These are phyloP conservation scores for Diaphora mendica DNA, from an alignment of 2,888 invertebrate genomes.

Conservation along the genomic window DNA sequence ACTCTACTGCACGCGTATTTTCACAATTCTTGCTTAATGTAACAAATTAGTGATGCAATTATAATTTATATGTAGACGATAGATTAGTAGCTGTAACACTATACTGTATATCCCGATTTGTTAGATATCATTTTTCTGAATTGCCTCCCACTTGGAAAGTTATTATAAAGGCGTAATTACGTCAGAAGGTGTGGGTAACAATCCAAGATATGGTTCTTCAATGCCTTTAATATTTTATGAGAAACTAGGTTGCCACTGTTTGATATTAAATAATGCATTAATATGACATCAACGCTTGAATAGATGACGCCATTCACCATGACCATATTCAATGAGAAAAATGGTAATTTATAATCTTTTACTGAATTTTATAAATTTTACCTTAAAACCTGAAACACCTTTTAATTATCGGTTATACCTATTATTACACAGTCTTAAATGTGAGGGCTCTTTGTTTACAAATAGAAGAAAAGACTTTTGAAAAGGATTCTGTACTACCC, in stretches of 20 bases:
- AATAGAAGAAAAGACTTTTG: too few relatives aligned
- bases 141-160: not conserved
- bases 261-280: constrained; percentile 2
- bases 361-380: not conserved
- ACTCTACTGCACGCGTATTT: too few relatives aligned
- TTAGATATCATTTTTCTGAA: not conserved
- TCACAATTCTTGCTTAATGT: not conserved
- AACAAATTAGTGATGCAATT: not conserved
- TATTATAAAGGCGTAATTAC: not conserved
- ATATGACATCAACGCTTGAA: constrained; percentile 2
- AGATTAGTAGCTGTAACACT: not conserved
- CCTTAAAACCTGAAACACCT: too few relatives aligned
- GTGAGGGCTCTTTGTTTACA: too few relatives aligned
- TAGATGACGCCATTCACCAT: constrained; percentile 5
- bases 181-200: not conserved
- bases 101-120: not conserved
- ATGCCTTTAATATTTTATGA: not conserved
- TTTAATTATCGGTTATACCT: too few relatives aligned
- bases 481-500: too few relatives aligned
- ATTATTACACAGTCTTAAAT: too few relatives aligned
- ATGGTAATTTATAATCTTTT: not conserved
- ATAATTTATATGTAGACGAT: not conserved
- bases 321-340: not conserved
- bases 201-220: not conserved
- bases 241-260: not conserved